phyloP scores from a whole-genome alignment of 2,113 vertebrate genomes.

The Capra hircus region DNA sequence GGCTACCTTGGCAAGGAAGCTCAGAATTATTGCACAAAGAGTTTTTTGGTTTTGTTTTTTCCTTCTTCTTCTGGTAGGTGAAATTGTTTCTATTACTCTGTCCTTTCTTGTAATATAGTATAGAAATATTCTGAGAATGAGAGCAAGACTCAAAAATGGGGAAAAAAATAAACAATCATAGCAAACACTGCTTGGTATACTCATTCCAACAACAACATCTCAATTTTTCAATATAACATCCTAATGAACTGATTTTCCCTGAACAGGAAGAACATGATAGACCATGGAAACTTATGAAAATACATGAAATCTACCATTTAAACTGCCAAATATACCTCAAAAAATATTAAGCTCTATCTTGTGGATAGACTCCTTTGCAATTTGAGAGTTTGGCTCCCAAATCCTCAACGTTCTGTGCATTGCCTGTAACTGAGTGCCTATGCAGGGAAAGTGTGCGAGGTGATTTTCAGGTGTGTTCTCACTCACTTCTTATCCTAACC shows the following conservation, averaged over 20 bases:
- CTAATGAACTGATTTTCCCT: too few relatives aligned
- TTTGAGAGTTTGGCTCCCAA: too few relatives aligned
- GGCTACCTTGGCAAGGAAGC: too few relatives aligned
- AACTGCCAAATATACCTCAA: neutral
- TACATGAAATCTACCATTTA: neutral
- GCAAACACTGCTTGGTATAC: neutral
- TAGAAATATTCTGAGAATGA: neutral
- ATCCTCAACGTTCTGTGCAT: too few relatives aligned
- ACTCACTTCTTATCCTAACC: too few relatives aligned
- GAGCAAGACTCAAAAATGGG: neutral
- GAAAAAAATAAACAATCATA: neutral
- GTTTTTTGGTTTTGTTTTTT: too few relatives aligned
- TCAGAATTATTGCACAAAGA: too few relatives aligned
- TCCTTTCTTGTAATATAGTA: neutral
- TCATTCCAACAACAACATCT: neutral
- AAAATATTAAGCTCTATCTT: neutral
- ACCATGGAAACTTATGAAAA: too few relatives aligned
- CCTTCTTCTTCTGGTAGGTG: neutral
- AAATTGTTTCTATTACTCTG: neutral
- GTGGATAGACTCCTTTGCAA: neutral
- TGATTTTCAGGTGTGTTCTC: too few relatives aligned
- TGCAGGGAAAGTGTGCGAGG: too few relatives aligned
- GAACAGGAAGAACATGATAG: too few relatives aligned
- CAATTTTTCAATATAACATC: neutral
- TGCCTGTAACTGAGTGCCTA: too few relatives aligned